Conservation (phyloP, 2,113 vertebrate genomes). For the Periophthalmodon schlosseri region DNA sequence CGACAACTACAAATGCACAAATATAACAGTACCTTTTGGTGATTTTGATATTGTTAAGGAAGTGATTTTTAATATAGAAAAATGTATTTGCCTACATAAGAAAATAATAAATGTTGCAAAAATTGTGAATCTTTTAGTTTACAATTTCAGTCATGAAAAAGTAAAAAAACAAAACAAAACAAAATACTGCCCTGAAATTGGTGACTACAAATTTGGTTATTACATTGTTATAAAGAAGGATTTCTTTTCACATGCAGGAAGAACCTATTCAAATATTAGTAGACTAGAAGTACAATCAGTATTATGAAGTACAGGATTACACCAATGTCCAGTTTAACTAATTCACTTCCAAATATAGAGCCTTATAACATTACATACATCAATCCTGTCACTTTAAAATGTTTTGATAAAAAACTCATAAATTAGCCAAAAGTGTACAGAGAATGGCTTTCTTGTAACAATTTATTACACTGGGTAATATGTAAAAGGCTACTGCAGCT, state of each 20-base stretch:
- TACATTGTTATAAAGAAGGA: too few relatives aligned
- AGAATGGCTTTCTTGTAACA: background rate
- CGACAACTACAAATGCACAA: background rate
- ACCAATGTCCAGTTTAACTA: background rate
- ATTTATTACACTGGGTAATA: background rate
- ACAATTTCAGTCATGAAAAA: background rate
- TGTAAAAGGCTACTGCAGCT: background rate
- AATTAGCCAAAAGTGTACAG: too few relatives aligned
- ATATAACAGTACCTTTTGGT: background rate
- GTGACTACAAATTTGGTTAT: background rate
- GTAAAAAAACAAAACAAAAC: background rate
- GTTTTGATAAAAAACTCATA: too few relatives aligned
- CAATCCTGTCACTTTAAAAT: background rate
- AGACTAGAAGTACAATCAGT: background rate
- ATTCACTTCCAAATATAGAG: conserved; percentile 27
- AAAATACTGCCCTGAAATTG: background rate
- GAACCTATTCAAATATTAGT: too few relatives aligned
- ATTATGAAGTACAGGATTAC: background rate
- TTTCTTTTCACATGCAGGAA: too few relatives aligned
- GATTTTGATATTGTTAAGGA: background rate
- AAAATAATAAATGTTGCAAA: too few relatives aligned
- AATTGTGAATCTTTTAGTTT: background rate
- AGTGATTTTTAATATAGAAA: background rate
- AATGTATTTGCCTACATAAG: background rate
- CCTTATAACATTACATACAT: background rate